Percentiles rank a stretch among this genome's conserved stretches.
Evolutionary conservation across 2,888 invertebrate species (phyloP).

Genomic region (Andrena minutula): DNA sequence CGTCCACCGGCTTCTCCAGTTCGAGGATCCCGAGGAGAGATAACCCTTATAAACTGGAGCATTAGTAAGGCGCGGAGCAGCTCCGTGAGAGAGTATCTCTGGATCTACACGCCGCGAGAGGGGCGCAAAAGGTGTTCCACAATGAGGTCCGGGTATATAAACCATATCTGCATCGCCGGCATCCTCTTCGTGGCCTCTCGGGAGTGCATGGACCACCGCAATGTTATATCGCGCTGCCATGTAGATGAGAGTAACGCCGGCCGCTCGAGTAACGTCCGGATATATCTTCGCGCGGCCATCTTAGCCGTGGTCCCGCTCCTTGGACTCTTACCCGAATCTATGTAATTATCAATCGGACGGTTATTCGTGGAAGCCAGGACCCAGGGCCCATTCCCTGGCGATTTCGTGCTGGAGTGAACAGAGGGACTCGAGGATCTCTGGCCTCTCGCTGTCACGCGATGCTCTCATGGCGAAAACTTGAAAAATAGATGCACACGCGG

Average conservation of each 20-base stretch:
- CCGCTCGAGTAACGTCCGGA: conserved; percentile 65
- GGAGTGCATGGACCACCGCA: conserved; percentile 66
- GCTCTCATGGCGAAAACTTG: neutral
- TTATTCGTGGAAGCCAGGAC: conserved; percentile 32
- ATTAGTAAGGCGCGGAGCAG: conserved; percentile 82
- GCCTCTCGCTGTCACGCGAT: conserved; percentile 19
- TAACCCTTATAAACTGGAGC: conserved; percentile 84
- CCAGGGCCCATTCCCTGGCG: conserved; percentile 7
- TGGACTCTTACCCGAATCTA: conserved; percentile 60
- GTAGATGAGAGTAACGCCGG: conserved; percentile 69
- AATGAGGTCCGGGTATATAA: conserved; percentile 82
- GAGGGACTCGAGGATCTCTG: neutral
- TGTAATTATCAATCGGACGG: conserved; percentile 63
- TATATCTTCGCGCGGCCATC: conserved; percentile 74
- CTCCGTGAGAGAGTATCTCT: conserved; percentile 75
- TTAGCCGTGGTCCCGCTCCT: conserved; percentile 57
- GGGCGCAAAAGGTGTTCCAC: conserved; percentile 78
- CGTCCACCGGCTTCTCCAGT: conserved; percentile 27
- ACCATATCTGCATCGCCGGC: conserved; percentile 81
- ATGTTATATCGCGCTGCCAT: conserved; percentile 66
- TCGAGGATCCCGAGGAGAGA: conserved; percentile 75
- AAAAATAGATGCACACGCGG: neutral
- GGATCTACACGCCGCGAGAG: conserved; percentile 78
- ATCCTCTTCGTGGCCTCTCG: conserved; percentile 63
- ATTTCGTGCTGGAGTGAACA: conserved; percentile 18